Evolutionary conservation across 53 echinoderm and acorn worm genomes (phyloP).

Genomic region (Crossaster papposus): DNA sequence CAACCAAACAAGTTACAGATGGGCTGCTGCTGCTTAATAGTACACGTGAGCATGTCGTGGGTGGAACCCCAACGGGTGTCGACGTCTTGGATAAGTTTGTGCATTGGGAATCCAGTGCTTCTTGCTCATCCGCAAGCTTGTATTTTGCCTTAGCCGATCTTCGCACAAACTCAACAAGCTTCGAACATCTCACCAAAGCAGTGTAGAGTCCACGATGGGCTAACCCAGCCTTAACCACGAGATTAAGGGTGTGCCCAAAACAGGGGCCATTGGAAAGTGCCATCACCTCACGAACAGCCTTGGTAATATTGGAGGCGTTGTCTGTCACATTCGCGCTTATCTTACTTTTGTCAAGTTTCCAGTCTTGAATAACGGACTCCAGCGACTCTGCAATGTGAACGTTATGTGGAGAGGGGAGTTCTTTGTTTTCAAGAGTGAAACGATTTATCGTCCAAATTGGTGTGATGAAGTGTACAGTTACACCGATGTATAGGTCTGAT

Average conservation of each 20-base stretch:
- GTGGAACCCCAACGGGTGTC: conserved; percentile 5
- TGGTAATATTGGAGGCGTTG: conserved; percentile 13
- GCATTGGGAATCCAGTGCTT: neutral
- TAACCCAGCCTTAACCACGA: conserved; percentile 17
- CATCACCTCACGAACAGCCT: conserved; percentile 9
- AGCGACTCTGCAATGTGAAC: too few species aligned
- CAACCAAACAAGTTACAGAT: conserved; percentile 5
- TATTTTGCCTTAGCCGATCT: neutral
- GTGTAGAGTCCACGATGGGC: neutral
- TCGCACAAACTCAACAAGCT: neutral
- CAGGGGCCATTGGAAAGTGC: conserved; percentile 20
- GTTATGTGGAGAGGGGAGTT: conserved; percentile 22
- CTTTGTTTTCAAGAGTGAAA: neutral
- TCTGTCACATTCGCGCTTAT: too few species aligned
- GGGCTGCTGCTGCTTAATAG: conserved; percentile 14
- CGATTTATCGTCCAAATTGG: neutral
- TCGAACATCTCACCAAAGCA: neutral
- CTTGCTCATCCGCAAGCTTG: neutral
- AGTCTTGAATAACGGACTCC: too few species aligned
- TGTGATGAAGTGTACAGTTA: neutral
- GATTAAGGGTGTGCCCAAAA: conserved; percentile 39
- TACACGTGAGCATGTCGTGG: neutral
- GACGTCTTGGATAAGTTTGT: conserved; percentile 5
- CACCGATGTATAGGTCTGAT: neutral
- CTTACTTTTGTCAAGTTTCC: too few species aligned